Conservation (phyloP, 2,797 vertebrate species). For the Syndactyla subalaris region DNA sequence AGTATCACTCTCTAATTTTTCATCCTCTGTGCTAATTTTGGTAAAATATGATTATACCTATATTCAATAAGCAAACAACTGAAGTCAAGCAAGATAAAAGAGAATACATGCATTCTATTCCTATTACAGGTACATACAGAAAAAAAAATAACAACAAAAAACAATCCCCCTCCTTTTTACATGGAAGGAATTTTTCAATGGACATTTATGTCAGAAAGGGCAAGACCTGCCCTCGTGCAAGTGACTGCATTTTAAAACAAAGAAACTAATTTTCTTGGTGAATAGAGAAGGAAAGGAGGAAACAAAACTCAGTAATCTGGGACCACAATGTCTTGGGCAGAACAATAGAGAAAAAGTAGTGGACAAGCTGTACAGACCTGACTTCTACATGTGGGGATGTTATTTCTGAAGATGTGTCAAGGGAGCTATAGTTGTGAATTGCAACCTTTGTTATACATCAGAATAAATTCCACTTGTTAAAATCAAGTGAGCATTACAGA, state of each 20-base stretch:
- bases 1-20: not conserved
- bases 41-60: not conserved
- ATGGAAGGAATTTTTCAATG: not conserved
- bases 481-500: constrained; percentile 13
- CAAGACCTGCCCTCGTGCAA: not conserved
- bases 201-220: not conserved
- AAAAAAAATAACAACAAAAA: not conserved
- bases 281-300: not conserved
- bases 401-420: not conserved
- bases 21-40: not conserved
- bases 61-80: not conserved
- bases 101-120: not conserved
- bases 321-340: not conserved
- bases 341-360: not conserved
- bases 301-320: not conserved
- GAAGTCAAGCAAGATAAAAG: not conserved
- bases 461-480: not conserved
- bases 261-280: not conserved
- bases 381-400: not conserved
- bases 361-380: not conserved
- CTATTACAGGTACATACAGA: not conserved
- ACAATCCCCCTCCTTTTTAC: not conserved
- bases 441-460: not conserved
- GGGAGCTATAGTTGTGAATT: not conserved
- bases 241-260: not conserved